Evolutionary conservation across 2,888 invertebrate species (phyloP), one percentile per base, ranked within the genome.

Genomic region (Shargacucullia verbasci): DNA sequence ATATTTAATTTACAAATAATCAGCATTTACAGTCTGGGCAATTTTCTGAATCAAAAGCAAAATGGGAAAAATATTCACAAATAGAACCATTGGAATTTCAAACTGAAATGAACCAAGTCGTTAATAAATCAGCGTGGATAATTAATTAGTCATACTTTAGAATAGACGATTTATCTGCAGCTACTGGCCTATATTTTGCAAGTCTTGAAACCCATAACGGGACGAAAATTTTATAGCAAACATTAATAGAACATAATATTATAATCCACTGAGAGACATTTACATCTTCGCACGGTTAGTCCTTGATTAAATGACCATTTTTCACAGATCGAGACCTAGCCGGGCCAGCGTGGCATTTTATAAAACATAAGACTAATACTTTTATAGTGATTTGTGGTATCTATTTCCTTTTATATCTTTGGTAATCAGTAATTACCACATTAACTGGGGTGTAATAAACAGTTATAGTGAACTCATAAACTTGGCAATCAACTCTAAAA

Each of bases 61-160:
- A 20, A 20, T 20, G 20, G 20, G 20, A 20, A 20, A 20, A 20
- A 20, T 20, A 20, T 44, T 61, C 56, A 56, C 40, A 56, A 61
- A 67, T 61, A 67, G 48, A 66, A 56, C 55, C 38, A 37, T 34
- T 67, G 44, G 61, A 67, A 58, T 63, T 58, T 39, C 25, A 41
- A 61, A 61, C 48, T 52, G 49, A 40, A 34, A 33, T 34, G 48
- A 53, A 64, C 45, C 14, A 54, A 31, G 31, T 43, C 46, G 50
- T 56, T 48, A 52, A 56, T 59, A 57, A 55, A 56, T 65, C 39
- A 46, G 44, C 43, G 52, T 14, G 41, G 54, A 61, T 66, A 55
- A 45, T 44, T 48, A 55, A 56, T 66, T 70, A 48, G 44, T 62
- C 44, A 55, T 55, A 57, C 34, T 43, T 58, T 9, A 29, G 29